Base-by-base conservation (phyloP, 2,113 vertebrate species). In the human (Homo sapiens) region DNA sequence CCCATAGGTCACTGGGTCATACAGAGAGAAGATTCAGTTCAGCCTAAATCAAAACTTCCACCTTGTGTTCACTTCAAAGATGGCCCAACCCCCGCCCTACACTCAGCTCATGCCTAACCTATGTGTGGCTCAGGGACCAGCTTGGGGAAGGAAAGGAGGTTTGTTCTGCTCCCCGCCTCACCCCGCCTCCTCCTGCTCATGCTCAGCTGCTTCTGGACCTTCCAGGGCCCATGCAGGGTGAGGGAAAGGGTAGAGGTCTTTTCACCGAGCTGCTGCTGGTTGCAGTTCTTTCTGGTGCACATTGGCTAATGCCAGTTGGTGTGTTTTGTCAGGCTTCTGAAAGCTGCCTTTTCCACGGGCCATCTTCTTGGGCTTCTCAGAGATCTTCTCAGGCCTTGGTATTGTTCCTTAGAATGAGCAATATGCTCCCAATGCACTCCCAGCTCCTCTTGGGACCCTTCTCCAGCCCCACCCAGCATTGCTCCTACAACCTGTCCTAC, bases 71-170 rank as follows among this genome's bases (percentile, higher is more conserved):
- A 11, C 70, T 55, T 68, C 25, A 18, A 43, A 57, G 40, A n/a
- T 16, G 8, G 22, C 76, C 59, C 5, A 23, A 1, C 11, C 3
- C 32, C 22, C 2, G 1, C 14, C 10, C 45, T 4, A 0, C 6
- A 1, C 5, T 87, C 6, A 38, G 50, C 70, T 55, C 82, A 2
- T 6, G 5, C 40, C 81, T 59, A 13, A 6, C 66, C 32, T 5
- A 1, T 4, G 43, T 76, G 91, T 11, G 78, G 32, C 76, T 64
- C 43, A 2, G 66, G 45, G 38, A 25, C n/a, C 17, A 2, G 17
- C 17, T 27, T 4, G 2, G 22, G 38, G 17, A 20, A 64, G 32
- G 57, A 10, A 5, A 0, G 23, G 12, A 3, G 0, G 0, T 43
- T 9, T 52, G 80, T 14, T 35, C 66, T n/a, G 9, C 9, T 10